Conservation (phyloP, 2,113 vertebrate species). For the Rhineura floridana region DNA sequence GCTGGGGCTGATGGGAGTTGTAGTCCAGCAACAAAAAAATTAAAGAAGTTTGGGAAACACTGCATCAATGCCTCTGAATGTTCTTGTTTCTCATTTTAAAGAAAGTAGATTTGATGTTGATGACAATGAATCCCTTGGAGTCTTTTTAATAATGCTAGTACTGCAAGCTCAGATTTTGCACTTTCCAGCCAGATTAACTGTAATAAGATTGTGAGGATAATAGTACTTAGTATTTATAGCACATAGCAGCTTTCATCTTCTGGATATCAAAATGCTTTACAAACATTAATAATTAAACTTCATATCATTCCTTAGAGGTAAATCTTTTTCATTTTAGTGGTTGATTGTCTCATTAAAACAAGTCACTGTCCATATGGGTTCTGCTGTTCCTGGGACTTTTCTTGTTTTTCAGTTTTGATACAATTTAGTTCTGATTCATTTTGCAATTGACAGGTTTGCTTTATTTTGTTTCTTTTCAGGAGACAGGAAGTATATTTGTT, state of each 20-base stretch:
- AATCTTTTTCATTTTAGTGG: constrained; percentile 10
- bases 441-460: neutral
- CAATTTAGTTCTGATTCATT: neutral
- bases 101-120: constrained; percentile 7
- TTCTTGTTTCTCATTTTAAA: constrained; percentile 18
- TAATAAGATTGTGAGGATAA: constrained; percentile 20
- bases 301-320: neutral
- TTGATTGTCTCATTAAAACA: constrained; percentile 38
- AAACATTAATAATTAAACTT: constrained; percentile 17
- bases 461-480: constrained; percentile 29
- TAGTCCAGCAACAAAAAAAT: too few species aligned
- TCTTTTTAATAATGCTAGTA: constrained; percentile 1
- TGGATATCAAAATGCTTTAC: constrained; percentile 15
- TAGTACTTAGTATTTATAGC: neutral
- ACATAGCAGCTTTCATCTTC: neutral
- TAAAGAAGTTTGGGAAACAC: too few species aligned
- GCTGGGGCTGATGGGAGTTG: too few species aligned
- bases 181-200: constrained; percentile 1
- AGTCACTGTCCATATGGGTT: constrained; percentile 16
- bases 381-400: constrained; percentile 19
- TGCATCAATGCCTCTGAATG: neutral
- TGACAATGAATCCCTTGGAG: neutral
- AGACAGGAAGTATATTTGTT: neutral
- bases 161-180: constrained; percentile 28
- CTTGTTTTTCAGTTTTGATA: neutral